Conservation (phyloP, 2,113 vertebrate genomes). For the Ageneiosus marmoratus region DNA sequence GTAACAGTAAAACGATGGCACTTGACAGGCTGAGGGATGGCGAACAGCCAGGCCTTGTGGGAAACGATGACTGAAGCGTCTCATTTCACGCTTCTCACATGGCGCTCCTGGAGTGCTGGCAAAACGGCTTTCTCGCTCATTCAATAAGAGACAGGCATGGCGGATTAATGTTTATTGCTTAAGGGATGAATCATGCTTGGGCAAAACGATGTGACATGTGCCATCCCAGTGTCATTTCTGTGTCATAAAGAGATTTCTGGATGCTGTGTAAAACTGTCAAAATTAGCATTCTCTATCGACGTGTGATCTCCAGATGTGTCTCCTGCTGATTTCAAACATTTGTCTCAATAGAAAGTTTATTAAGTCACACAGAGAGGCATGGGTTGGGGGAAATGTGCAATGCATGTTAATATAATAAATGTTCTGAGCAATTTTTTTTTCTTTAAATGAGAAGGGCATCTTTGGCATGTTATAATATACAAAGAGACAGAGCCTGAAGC, state of each 20-base stretch:
- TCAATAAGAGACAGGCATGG: slow-evolving; percentile 56
- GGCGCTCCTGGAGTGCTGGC: slow-evolving; percentile 44
- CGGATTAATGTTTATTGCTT: slow-evolving; percentile 58
- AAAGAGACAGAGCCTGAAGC: not conserved
- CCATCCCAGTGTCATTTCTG: slow-evolving; percentile 34
- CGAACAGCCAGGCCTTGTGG: slow-evolving; percentile 62
- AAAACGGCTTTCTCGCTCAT: slow-evolving; percentile 39
- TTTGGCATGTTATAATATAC: not conserved
- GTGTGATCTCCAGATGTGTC: slow-evolving; percentile 37
- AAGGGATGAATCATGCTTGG: slow-evolving; percentile 47
- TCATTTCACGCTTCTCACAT: slow-evolving; percentile 62
- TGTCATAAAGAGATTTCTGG: slow-evolving; percentile 26
- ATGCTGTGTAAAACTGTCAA: slow-evolving; percentile 42
- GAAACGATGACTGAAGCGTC: slow-evolving; percentile 62
- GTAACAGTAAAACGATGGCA: slow-evolving; percentile 62
- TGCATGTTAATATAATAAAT: slow-evolving; percentile 29
- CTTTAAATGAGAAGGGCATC: not conserved
- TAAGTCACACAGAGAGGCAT: slow-evolving; percentile 35
- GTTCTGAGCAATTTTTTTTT: slow-evolving; percentile 11
- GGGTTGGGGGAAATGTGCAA: slow-evolving; percentile 11
- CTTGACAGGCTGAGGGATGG: slow-evolving; percentile 69
- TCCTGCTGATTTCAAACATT: slow-evolving; percentile 45
- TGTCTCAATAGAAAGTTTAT: slow-evolving; percentile 50
- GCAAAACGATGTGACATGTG: slow-evolving; percentile 42
- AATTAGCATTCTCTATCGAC: slow-evolving; percentile 39